Percentiles rank a stretch among this genome's conserved stretches.
phyloP scores from a whole-genome alignment of 2,113 vertebrate genomes.

The Channa argus region DNA sequence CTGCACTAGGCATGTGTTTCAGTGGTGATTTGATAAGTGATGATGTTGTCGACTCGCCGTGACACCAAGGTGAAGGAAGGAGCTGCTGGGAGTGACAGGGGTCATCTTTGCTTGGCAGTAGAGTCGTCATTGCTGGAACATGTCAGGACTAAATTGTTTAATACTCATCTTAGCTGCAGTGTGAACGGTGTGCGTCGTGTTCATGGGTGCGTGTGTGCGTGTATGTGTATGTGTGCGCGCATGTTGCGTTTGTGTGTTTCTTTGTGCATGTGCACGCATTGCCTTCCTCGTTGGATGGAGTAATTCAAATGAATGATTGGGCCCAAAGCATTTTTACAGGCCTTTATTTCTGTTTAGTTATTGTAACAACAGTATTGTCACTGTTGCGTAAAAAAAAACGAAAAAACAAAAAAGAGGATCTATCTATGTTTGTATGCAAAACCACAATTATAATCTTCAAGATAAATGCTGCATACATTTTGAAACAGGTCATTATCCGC shows the following conservation, averaged over 20 bases:
- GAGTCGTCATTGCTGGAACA: constrained; percentile 60
- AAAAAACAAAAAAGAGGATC: constrained; percentile 13
- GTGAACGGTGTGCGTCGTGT: constrained; percentile 63
- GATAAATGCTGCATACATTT: constrained; percentile 70
- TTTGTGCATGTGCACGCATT: constrained; percentile 85
- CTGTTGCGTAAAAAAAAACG: constrained; percentile 59
- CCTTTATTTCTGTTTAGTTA: constrained; percentile 55
- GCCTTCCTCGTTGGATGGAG: constrained; percentile 72
- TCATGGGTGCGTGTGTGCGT: constrained; percentile 26
- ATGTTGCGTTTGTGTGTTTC: constrained; percentile 77
- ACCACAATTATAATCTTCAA: constrained; percentile 56
- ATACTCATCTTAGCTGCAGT: constrained; percentile 75
- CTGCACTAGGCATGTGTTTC: constrained; percentile 76
- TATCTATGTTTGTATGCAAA: constrained; percentile 74
- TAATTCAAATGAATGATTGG: constrained; percentile 48
- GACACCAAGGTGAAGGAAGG: constrained; percentile 68
- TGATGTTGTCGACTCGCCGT: constrained; percentile 69
- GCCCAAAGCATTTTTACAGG: constrained; percentile 61
- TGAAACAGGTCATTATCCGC: constrained; percentile 44
- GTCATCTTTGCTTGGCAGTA: constrained; percentile 49
- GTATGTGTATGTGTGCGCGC: constrained; percentile 51
- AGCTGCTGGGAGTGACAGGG: constrained; percentile 59
- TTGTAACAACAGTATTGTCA: constrained; percentile 49
- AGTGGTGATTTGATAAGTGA: constrained; percentile 76
- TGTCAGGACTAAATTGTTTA: constrained; percentile 69